Evolutionary conservation across 2,888 invertebrate genomes (phyloP).

Genomic region (Eupithecia centaureata): DNA sequence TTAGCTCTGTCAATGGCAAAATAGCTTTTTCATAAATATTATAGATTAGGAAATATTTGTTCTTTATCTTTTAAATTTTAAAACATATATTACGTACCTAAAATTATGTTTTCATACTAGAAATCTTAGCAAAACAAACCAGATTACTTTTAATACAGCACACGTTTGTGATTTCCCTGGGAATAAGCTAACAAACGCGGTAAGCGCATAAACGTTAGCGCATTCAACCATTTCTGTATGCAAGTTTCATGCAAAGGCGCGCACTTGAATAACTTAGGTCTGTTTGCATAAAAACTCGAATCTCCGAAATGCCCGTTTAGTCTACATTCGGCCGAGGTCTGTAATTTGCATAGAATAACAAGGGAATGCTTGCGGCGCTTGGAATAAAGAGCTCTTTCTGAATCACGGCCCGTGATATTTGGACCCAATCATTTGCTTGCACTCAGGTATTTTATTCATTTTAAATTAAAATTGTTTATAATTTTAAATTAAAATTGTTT

Average conservation of each 20-base stretch:
- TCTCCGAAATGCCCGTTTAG: slow-evolving; percentile 78
- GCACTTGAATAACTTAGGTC: slow-evolving; percentile 79
- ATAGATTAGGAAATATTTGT: too few relatives aligned
- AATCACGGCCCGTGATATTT: slow-evolving; percentile 61
- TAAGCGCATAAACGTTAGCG: slow-evolving; percentile 64
- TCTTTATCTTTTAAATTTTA: neutral
- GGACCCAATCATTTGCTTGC: slow-evolving; percentile 60
- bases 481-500: too few relatives aligned
- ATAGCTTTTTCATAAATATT: neutral
- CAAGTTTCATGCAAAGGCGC: slow-evolving; percentile 75
- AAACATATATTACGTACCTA: neutral
- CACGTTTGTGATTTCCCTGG: slow-evolving; percentile 40
- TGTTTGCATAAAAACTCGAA: slow-evolving; percentile 82
- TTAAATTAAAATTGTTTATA: neutral
- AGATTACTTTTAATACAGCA: slow-evolving; percentile 42
- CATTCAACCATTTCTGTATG: slow-evolving; percentile 73
- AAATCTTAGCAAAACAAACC: slow-evolving; percentile 38
- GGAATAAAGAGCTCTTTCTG: slow-evolving; percentile 61
- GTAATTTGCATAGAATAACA: slow-evolving; percentile 83
- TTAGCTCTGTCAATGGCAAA: neutral
- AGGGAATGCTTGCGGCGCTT: slow-evolving; percentile 65
- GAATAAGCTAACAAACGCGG: slow-evolving; percentile 41
- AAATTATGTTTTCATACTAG: slow-evolving; percentile 1
- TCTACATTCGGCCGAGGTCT: slow-evolving; percentile 65
- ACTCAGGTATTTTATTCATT: slow-evolving; percentile 34